A percentile compares a stretch with the other conserved stretches of the same genome.
phyloP scores from a whole-genome alignment of 2,113 vertebrate species.

The Anhinga rufa region DNA sequence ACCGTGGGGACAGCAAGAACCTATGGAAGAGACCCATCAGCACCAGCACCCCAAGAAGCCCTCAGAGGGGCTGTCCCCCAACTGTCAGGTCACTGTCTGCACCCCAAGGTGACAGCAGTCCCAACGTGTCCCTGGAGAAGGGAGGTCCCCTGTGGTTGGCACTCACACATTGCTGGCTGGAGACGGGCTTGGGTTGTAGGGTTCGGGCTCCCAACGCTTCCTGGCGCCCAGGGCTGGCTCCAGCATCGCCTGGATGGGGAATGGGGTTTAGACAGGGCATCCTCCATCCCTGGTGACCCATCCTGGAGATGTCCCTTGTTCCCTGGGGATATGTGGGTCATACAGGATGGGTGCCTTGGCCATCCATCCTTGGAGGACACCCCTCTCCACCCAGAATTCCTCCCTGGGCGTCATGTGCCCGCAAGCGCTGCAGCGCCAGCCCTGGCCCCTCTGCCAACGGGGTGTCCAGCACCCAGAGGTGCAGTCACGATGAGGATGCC shows the following conservation, averaged over 20 bases:
- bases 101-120: background rate
- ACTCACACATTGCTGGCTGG: slow-evolving; percentile 62
- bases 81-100: background rate
- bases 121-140: no score
- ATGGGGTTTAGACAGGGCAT: background rate
- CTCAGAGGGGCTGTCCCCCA: background rate
- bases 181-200: slow-evolving; percentile 33
- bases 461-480: background rate
- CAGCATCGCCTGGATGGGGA: background rate
- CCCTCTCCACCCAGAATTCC: background rate
- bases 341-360: background rate
- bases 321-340: background rate
- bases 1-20: slow-evolving; percentile 56
- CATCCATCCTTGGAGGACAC: background rate
- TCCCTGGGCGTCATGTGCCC: background rate
- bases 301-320: background rate
- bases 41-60: background rate
- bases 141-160: no score
- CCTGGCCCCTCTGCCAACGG: accelerated
- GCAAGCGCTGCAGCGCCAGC: background rate
- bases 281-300: background rate
- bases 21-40: background rate
- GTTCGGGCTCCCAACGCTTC: background rate
- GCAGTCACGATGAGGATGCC: background rate
- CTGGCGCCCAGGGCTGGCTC: accelerated